Evolutionary conservation across 2,113 vertebrate species (phyloP), one percentile per base, ranked within the genome.

Genomic region (Lucifuga dentata): DNA sequence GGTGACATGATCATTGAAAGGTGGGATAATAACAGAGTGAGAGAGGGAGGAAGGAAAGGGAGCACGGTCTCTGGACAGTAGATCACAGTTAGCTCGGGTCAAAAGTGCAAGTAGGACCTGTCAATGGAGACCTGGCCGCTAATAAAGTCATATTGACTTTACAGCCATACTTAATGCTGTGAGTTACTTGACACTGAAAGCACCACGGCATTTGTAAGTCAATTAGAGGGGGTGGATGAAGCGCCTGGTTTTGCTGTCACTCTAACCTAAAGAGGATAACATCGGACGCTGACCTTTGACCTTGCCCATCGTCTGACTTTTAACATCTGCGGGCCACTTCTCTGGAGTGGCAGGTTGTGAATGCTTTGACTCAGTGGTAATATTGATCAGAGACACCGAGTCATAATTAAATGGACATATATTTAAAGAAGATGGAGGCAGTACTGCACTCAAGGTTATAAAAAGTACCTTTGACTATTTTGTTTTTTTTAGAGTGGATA

Each of bases 101-200:
- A 87, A 63, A 52, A 71, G 81, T 68, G 53, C 80, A 84, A 86
- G 74, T 63, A 65, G 53, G 56, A 45, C 48, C 68, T 78, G 73
- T 85, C 88, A 79, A 66, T 86, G 81, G 78, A 80, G 80, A 83
- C 57, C 57, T 10, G 17, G 44, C 64, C 35, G 49, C 84, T 85
- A 86, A 91, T 88, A 84, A 90, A 89, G 78, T 78, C 73, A 58
- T 84, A 89, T 88, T 86, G 88, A 91, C 86, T 76, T 68, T 17
- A 65, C 73, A 70, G 84, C 69, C 57, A 60, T 62, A 58, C 69
- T 77, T 84, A 87, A 85, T 70, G 69, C 75, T 49, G 65, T 12
- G 52, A 78, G 72, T 82, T 70, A 83, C 86, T 90, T 76, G 71
- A 88, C 78, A 81, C 58, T 2, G 50, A 69, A 73, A 70, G 64